Percentiles rank a stretch among this genome's conserved stretches.
Evolutionary conservation across 2,888 invertebrate species (phyloP).

Genomic region (Halocaridina rubra): DNA sequence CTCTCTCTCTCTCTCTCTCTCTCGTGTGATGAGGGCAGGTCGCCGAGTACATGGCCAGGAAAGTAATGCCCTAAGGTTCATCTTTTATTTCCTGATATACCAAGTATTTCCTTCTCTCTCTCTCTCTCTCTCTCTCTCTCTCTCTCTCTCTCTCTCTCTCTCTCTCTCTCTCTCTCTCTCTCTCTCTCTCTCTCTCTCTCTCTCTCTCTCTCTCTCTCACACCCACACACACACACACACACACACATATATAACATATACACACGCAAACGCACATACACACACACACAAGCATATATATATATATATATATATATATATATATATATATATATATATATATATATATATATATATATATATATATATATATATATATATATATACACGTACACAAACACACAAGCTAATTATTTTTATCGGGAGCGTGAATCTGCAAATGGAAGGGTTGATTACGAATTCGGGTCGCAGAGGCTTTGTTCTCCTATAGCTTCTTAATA

Average conservation of each 20-base stretch:
- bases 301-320: neutral
- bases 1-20: neutral
- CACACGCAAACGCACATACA: neutral
- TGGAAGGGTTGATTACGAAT: neutral
- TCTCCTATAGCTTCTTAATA: too few relatives aligned
- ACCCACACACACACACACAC: neutral
- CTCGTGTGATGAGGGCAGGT: neutral
- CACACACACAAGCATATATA: neutral
- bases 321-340: neutral
- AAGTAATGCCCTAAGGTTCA: too few relatives aligned
- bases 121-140: neutral
- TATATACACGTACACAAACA: neutral
- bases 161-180: neutral
- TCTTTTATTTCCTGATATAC: neutral
- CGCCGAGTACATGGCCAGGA: neutral
- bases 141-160: neutral
- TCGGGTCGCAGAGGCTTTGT: too few relatives aligned
- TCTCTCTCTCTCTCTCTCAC: constrained; percentile 21
- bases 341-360: neutral
- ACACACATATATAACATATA: neutral
- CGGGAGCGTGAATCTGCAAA: neutral
- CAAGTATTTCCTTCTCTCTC: neutral
- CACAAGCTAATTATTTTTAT: neutral
- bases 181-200: constrained; percentile 35
- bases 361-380: constrained; percentile 4